Percentiles rank a stretch among this genome's conserved stretches.
Conservation (phyloP, 1,140 invertebrate genomes). For the Cotesia glomerata region DNA sequence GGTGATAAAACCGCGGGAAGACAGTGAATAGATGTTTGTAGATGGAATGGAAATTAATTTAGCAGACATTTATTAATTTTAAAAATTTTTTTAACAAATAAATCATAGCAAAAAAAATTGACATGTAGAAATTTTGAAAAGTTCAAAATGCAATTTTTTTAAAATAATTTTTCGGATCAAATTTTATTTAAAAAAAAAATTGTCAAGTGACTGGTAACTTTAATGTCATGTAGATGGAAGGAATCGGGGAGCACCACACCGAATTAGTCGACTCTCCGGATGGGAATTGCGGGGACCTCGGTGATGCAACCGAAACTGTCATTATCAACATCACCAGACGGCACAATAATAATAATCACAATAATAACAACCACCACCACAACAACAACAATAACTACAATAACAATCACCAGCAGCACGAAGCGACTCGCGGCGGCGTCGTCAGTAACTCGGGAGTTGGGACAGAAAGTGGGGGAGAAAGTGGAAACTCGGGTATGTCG, state of each 20-base stretch:
- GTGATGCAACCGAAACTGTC: slow-evolving; percentile 40
- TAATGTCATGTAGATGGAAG: too few relatives aligned
- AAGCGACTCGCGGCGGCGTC: slow-evolving; percentile 18
- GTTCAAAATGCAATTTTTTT: too few relatives aligned
- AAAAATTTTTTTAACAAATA: too few relatives aligned
- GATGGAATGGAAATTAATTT: too few relatives aligned
- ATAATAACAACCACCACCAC: neutral
- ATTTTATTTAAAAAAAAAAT: too few relatives aligned
- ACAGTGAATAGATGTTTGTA: slow-evolving; percentile 54
- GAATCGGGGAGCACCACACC: slow-evolving; percentile 41
- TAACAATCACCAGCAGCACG: slow-evolving; percentile 32
- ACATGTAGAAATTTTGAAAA: too few relatives aligned
- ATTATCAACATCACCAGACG: slow-evolving; percentile 2
- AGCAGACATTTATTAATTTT: too few relatives aligned
- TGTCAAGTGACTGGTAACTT: too few relatives aligned
- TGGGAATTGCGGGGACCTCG: slow-evolving; percentile 62
- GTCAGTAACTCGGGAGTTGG: slow-evolving; percentile 2
- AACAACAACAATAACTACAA: slow-evolving; percentile 16
- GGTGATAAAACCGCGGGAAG: neutral
- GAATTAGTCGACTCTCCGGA: slow-evolving; percentile 64
- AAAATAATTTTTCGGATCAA: too few relatives aligned
- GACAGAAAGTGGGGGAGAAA: slow-evolving; percentile 6
- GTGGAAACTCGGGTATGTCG: slow-evolving; percentile 59
- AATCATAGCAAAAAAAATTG: too few relatives aligned
- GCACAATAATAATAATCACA: slow-evolving; percentile 11